Percentiles rank a stretch among this genome's conserved stretches.
Evolutionary conservation across 1,140 invertebrate species (phyloP).

Genomic region (Bicyclus anynana): DNA sequence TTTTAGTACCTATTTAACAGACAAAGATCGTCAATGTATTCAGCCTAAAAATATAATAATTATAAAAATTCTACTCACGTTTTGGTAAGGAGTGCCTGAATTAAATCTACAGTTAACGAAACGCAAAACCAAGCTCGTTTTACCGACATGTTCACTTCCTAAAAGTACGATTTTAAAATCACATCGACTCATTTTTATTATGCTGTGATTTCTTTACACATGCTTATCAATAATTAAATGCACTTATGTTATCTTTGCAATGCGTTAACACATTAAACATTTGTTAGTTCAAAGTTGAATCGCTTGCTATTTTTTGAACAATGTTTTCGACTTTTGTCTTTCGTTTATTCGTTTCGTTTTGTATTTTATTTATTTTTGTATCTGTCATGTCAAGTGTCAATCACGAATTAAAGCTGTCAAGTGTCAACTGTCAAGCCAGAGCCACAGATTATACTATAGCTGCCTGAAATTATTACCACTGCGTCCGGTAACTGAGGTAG

Average conservation of each 20-base stretch:
- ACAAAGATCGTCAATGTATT: no score
- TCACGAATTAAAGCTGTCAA: no score
- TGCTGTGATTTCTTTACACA: not conserved
- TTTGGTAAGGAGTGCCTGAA: conserved; percentile 60
- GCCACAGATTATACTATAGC: no score
- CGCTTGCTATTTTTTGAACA: not conserved
- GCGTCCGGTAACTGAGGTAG: no score
- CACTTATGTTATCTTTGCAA: not conserved
- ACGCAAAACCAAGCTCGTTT: conserved; percentile 65
- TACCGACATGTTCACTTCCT: conserved; percentile 69
- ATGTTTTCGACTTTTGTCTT: not conserved
- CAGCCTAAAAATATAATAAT: not conserved
- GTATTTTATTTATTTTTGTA: no score
- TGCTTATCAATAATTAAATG: not conserved
- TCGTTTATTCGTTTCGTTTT: no score
- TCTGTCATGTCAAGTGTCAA: no score
- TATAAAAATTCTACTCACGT: conserved; percentile 41
- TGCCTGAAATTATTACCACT: no score
- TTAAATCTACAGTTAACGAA: conserved; percentile 68
- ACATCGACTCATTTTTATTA: conserved; percentile 60
- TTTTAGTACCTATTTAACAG: no score
- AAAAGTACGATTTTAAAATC: conserved; percentile 70
- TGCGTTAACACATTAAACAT: not conserved
- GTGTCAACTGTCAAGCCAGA: no score
- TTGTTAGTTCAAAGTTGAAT: not conserved